Base-by-base conservation (phyloP, 2,888 invertebrate genomes). In the Orthosia cruda region DNA sequence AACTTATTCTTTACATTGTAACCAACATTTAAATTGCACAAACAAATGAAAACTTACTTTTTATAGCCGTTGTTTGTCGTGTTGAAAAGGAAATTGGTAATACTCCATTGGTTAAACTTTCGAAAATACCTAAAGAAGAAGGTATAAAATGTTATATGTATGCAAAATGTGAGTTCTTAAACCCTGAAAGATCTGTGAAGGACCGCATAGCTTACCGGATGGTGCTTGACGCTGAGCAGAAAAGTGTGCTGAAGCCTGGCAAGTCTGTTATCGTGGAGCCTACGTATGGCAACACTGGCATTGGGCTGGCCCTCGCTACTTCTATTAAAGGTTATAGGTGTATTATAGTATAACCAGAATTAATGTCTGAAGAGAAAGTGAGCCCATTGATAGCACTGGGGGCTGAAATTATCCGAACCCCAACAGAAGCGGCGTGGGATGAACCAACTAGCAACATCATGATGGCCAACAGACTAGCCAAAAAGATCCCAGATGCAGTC, bases 311-410 rank as follows among this genome's bases (percentile, higher is more conserved):
- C 0, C 97, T 99, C 93, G 99, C 99, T 63, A 98, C 99, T 77
- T 99, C 99, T 63, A 99, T 99, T 5, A 95, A 90, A 94, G 96
- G 99, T 13, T 99, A 99, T 96, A 98, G 98, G 85, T 99, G 99
- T 94, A 98, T 99, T 71, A 99, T 99, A 92, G 99, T 99, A 0
- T 98, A 99, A 98, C 99, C 99, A 1, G 99, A 99, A 93, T 99
- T 99, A 97, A 99, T 99, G 99, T 99, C 99, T 49, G 98, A 99
- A 92, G 99, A 99, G 94, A 99, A 99, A 96, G 99, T 99, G 4
- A 98, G 98, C 90, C 98, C 99, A 0, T 94, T 99, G 79, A 97
- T 97, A 88, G 98, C 99, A 0, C 97, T 99, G 49, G 99, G 99
- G 1, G 99, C 99, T 2, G 98, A 99, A 96, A 99, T 99, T 80